Evolutionary conservation across 2,113 vertebrate species (phyloP), one percentile per base, ranked within the genome.

Genomic region (Andinoacara biseriatus): DNA sequence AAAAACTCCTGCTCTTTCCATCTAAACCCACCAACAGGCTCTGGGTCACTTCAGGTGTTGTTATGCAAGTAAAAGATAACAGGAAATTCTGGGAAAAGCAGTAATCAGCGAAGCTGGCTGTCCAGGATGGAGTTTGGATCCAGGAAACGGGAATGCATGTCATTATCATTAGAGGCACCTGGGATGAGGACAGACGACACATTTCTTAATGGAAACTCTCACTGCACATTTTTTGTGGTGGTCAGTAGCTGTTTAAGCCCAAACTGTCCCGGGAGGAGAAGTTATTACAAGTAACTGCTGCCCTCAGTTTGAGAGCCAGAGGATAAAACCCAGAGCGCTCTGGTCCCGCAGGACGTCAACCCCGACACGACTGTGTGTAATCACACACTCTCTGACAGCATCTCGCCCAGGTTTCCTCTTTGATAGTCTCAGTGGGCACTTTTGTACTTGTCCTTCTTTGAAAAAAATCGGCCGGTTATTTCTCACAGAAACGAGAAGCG

Each of bases 371-470:
- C n/a, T n/a, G n/a, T n/a, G 26, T 26, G 86, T 89, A 85, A 92
- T 92, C 88, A 87, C 84, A 89, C 79, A 33, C 52, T 58, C 24
- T 52, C 80, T 40, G 14, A 83, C 87, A 78, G 46, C 86, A 82
- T 54, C 22, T 54, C 85, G 29, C 46, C 54, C 3, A 74, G 76
- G 83, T 80, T 85, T 85, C 59, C 58, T 24, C 86, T 91, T 87
- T 86, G 61, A 90, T 89, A 83, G 86, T 82, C 86, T 80, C 14
- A 1, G 74, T 43, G 83, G 87, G 84, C 67, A 58, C 59, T 49
- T 59, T 82, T 86, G 84, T 79, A 90, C 81, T 87, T 67, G 82
- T 78, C 60, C 57, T 82, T 58, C 80, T 85, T 88, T 76, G 33
- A 85, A 85, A 43, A 85, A 52, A 87, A 76, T 13, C 24, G 52